A percentile compares a stretch with the other conserved stretches of the same genome.
Evolutionary conservation across 2,888 invertebrate genomes (phyloP).

Genomic region (Mylabris sibirica): DNA sequence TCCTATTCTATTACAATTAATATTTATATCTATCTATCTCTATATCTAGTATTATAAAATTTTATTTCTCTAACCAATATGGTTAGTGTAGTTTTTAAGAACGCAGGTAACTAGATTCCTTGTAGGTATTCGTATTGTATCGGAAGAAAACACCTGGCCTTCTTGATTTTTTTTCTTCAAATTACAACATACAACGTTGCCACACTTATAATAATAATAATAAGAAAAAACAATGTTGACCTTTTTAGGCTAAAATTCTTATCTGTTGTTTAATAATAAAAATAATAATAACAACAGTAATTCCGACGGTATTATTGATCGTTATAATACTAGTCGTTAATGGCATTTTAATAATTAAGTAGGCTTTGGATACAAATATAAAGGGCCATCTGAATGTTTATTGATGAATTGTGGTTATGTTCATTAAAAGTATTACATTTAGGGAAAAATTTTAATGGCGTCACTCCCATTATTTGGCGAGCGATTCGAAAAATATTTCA

Average conservation of each 20-base stretch:
- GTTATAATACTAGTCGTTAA: not conserved
- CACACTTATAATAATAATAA: not conserved
- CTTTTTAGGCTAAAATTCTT: not conserved
- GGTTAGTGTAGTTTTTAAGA: not conserved
- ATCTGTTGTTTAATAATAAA: not conserved
- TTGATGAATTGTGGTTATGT: not conserved
- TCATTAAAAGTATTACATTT: too few species aligned
- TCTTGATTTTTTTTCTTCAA: not conserved
- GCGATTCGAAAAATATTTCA: too few species aligned
- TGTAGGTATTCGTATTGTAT: not conserved
- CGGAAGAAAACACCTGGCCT: not conserved
- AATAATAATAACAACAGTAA: not conserved
- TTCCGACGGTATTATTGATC: slow-evolving; percentile 13
- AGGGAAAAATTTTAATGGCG: too few species aligned
- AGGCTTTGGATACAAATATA: not conserved
- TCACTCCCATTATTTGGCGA: too few species aligned
- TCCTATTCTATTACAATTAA: not conserved
- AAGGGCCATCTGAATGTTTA: not conserved
- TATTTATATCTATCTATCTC: not conserved
- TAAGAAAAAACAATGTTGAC: not conserved
- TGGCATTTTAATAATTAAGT: slow-evolving; percentile 14
- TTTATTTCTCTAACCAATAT: too few species aligned
- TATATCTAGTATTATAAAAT: not conserved
- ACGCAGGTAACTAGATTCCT: not conserved
- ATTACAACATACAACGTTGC: not conserved